A percentile compares a stretch with the other conserved stretches of the same genome.
Evolutionary conservation across 2,797 vertebrate genomes (phyloP).

Genomic region (Oryzias sinensis): DNA sequence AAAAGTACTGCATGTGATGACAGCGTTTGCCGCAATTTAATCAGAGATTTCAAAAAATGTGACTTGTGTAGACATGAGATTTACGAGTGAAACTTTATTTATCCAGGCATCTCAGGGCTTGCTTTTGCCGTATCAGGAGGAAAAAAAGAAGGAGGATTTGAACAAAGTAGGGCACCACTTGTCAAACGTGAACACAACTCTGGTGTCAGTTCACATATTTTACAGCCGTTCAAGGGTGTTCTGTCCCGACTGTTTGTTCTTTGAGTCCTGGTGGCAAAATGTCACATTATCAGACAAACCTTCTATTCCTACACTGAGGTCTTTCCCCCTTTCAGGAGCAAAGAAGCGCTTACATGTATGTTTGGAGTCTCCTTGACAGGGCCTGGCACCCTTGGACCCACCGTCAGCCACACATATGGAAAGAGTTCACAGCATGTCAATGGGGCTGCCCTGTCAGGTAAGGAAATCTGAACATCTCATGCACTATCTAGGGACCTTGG

Average conservation of each 20-base stretch:
- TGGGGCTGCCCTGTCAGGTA: slow-evolving; percentile 67
- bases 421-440: slow-evolving; percentile 61
- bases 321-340: slow-evolving; percentile 17
- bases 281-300: background rate
- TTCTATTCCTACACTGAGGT: slow-evolving; percentile 2
- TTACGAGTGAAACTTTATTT: slow-evolving; percentile 2
- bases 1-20: slow-evolving; percentile 31
- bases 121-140: slow-evolving; percentile 1
- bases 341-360: slow-evolving; percentile 26
- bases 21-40: slow-evolving; percentile 39
- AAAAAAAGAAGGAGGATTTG: background rate
- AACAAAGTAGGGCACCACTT: background rate
- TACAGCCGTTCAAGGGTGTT: background rate
- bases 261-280: slow-evolving; percentile 7
- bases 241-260: slow-evolving; percentile 1
- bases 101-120: background rate
- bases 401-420: slow-evolving; percentile 68
- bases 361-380: slow-evolving; percentile 37
- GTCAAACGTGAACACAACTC: background rate
- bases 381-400: slow-evolving; percentile 50
- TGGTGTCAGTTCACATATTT: background rate
- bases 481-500: slow-evolving; percentile 75
- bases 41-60: slow-evolving; percentile 23
- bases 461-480: slow-evolving; percentile 65
- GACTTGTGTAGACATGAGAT: slow-evolving; percentile 1